Conservation (phyloP, 1,140 invertebrate species). For the Drosophila pallidifrons region DNA sequence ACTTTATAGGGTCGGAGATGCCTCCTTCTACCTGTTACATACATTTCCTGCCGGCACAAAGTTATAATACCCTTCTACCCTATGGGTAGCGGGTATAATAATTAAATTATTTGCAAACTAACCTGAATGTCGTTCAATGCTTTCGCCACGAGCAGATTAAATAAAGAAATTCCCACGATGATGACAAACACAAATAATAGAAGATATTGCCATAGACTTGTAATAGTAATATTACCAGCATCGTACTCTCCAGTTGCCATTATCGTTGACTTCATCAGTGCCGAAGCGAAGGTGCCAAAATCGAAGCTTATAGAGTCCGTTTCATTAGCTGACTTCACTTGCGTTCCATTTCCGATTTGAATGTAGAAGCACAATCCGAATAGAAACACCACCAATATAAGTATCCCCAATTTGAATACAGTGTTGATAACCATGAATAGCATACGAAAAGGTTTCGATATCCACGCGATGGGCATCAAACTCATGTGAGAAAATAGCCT, state of each 20-base stretch:
- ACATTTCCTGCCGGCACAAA: too few relatives aligned
- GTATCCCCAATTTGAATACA: neutral
- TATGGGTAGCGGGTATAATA: too few relatives aligned
- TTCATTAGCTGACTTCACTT: neutral
- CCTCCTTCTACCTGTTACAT: too few relatives aligned
- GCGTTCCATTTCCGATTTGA: neutral
- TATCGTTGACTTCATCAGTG: neutral
- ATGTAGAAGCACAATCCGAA: constrained; percentile 12
- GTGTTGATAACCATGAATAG: neutral
- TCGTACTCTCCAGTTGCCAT: constrained; percentile 21
- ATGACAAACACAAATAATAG: neutral
- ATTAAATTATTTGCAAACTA: neutral
- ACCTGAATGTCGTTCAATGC: constrained; percentile 16
- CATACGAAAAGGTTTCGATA: constrained; percentile 8
- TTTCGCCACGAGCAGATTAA: neutral
- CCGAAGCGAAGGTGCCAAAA: neutral
- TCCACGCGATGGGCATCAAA: neutral
- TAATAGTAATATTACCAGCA: neutral
- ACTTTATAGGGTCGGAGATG: too few relatives aligned
- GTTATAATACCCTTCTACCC: too few relatives aligned
- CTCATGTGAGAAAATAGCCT: neutral
- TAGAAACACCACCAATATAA: neutral
- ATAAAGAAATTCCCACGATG: neutral
- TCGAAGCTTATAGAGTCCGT: neutral
- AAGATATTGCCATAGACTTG: neutral